Conservation (phyloP, 2,888 invertebrate genomes). For the Blastobasis adustella region DNA sequence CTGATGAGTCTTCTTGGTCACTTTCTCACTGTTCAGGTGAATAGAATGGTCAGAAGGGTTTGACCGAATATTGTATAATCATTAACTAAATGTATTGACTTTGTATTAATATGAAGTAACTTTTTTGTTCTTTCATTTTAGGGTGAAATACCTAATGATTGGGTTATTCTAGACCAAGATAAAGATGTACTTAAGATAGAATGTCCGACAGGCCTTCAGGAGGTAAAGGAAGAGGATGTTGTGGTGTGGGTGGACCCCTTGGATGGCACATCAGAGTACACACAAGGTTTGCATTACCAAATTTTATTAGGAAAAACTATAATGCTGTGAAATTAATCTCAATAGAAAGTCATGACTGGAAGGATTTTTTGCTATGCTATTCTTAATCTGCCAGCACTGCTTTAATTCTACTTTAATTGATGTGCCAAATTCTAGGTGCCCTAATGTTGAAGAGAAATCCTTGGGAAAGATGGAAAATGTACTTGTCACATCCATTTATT, state of each 20-base stretch:
- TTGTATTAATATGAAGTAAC: too few relatives aligned
- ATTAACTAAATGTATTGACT: too few relatives aligned
- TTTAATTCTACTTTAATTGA: background rate
- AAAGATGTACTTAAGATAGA: slow-evolving; percentile 75
- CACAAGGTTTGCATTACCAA: slow-evolving; percentile 79
- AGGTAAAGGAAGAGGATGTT: slow-evolving; percentile 85
- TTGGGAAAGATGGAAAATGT: slow-evolving; percentile 74
- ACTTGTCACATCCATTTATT: slow-evolving; percentile 69
- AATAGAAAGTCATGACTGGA: too few relatives aligned
- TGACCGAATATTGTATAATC: too few relatives aligned
- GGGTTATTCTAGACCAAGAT: slow-evolving; percentile 84
- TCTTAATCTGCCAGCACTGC: background rate
- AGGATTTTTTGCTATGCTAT: too few relatives aligned
- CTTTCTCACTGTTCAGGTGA: too few relatives aligned
- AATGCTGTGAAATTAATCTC: too few relatives aligned
- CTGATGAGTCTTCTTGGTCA: too few relatives aligned
- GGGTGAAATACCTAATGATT: slow-evolving; percentile 78
- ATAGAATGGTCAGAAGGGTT: too few relatives aligned
- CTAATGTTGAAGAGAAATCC: slow-evolving; percentile 73
- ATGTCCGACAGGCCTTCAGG: slow-evolving; percentile 80
- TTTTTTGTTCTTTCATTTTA: slow-evolving; percentile 17
- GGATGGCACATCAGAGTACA: slow-evolving; percentile 98
- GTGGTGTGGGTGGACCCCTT: slow-evolving; percentile 99
- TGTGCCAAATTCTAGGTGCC: slow-evolving; percentile 64
- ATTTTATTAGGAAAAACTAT: too few relatives aligned